Evolutionary conservation across 2,888 invertebrate species (phyloP), one percentile per base, ranked within the genome.

Genomic region (Junonia oenone): DNA sequence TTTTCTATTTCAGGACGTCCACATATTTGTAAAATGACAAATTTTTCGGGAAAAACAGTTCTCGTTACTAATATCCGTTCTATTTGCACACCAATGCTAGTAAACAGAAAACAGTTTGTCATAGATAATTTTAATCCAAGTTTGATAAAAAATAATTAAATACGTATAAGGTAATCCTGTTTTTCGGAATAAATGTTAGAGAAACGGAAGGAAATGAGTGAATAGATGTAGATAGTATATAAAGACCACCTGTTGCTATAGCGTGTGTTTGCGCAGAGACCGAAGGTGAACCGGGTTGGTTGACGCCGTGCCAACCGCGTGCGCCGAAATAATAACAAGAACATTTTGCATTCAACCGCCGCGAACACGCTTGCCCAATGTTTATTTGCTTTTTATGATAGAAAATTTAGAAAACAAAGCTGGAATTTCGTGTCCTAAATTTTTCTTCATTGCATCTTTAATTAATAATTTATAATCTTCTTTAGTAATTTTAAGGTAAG

Each of bases 261-360:
- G 31, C 17, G 11, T 48, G 15, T 43, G 37, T 40, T 50, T 45
- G 58, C 38, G 45, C 51, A 52, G 46, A 37, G 22, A 40, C 27
- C 73, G 84, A 85, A 87, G 85, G 85, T 84, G 83, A 85, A 74
- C 82, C 59, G 47, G 68, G 81, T 75, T 68, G 63, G 73, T 85
- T 86, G 85, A 83, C 68, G 71, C 67, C 58, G 69, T 79, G 87
- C 87, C 86, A 87, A 84, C 76, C 71, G 68, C 72, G 64, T 67
- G 62, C 69, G 71, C 72, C 73, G 75, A 78, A 73, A 72, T 73
- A 68, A 71, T 69, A 71, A 67, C 64, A 58, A 61, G 63, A 69
- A 63, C 68, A 67, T 62, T 63, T 63, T 68, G 67, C 68, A 65
- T 61, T 64, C 60, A 51, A 53, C 45, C 51, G 37, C 49, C 57